Conservation (phyloP, 2,113 vertebrate genomes). For the Uropsilus gracilis region DNA sequence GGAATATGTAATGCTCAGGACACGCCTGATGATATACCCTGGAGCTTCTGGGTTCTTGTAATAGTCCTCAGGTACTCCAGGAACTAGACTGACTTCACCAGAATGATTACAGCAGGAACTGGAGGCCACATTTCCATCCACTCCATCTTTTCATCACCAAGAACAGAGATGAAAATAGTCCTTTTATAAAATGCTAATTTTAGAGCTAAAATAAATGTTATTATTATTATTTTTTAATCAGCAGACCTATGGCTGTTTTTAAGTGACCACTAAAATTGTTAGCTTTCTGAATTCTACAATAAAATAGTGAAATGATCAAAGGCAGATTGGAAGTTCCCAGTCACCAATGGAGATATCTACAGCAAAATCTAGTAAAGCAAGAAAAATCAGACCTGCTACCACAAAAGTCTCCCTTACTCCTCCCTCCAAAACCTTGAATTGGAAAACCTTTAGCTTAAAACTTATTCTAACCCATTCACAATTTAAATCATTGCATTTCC, state of each 20-base stretch:
- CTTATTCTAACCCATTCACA: neutral
- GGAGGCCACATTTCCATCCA: neutral
- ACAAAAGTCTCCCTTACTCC: neutral
- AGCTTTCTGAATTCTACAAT: neutral
- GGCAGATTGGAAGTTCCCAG: neutral
- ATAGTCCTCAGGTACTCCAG: neutral
- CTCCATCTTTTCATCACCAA: neutral
- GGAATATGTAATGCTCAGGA: neutral
- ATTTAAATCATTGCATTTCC: neutral
- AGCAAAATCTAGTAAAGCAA: neutral
- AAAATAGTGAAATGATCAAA: neutral
- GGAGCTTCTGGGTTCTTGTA: neutral
- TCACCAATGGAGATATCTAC: neutral
- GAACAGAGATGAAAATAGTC: neutral
- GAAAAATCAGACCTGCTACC: neutral
- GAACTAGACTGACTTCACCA: neutral
- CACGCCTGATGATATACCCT: neutral
- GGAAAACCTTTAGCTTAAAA: neutral
- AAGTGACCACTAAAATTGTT: neutral
- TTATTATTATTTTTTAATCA: neutral
- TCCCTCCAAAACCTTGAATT: neutral
- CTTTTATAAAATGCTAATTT: neutral
- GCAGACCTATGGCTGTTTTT: neutral
- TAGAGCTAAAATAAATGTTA: constrained; percentile 12
- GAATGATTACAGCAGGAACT: neutral